Conservation (phyloP, 2,797 vertebrate genomes). For the Fistularia commersonii region DNA sequence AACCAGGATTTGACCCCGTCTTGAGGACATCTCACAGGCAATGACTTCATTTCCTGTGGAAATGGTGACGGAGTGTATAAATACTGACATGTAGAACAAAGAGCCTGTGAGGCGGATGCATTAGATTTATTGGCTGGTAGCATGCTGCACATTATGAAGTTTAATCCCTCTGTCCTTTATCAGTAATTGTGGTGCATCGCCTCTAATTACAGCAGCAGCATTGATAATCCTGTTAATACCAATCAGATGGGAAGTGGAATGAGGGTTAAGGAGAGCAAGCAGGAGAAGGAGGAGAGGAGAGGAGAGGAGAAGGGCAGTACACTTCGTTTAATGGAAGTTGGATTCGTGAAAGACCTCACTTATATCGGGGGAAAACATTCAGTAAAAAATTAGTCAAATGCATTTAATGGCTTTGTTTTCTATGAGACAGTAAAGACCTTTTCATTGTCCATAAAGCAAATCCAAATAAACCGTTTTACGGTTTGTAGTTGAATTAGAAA, state of each 20-base stretch:
- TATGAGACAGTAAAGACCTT: too few relatives aligned
- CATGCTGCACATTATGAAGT: slow-evolving; percentile 62
- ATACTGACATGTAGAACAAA: slow-evolving; percentile 49
- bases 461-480: too few relatives aligned
- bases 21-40: slow-evolving; percentile 5
- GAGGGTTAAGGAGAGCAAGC: slow-evolving; percentile 36
- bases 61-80: slow-evolving; percentile 20
- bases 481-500: too few relatives aligned
- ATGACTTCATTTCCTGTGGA: neutral
- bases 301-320: slow-evolving; percentile 11
- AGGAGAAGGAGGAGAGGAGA: slow-evolving; percentile 34
- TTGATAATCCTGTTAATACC: slow-evolving; percentile 77
- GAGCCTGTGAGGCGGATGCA: slow-evolving; percentile 54
- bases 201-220: slow-evolving; percentile 72
- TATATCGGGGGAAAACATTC: slow-evolving; percentile 6
- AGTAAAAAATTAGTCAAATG: slow-evolving; percentile 10
- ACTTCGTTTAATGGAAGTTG: slow-evolving; percentile 6
- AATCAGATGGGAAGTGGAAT: slow-evolving; percentile 62
- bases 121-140: slow-evolving; percentile 57
- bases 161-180: slow-evolving; percentile 74
- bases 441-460: too few relatives aligned
- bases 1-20: slow-evolving; percentile 25
- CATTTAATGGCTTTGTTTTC: too few relatives aligned
- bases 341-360: slow-evolving; percentile 12
- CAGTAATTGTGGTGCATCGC: slow-evolving; percentile 70